Percentiles rank a stretch among this genome's conserved stretches.
phyloP scores from a whole-genome alignment of 2,797 vertebrate genomes.

The Pygocentrus nattereri region DNA sequence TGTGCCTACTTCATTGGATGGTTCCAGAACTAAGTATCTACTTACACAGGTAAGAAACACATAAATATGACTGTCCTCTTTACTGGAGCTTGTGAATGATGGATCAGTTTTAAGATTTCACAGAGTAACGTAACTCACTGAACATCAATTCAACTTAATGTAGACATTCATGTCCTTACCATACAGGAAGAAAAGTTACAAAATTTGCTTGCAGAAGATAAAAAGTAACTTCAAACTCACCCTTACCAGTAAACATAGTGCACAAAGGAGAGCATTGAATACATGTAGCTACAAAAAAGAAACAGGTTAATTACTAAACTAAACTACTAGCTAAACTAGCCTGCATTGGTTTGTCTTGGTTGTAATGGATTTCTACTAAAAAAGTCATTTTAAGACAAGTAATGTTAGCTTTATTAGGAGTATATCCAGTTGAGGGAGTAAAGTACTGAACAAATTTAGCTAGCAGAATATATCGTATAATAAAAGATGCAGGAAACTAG shows the following conservation, averaged over 20 bases:
- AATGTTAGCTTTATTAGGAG: not conserved
- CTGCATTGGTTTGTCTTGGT: no score
- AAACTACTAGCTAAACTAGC: no score
- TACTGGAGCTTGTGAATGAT: not conserved
- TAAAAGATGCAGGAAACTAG: not conserved
- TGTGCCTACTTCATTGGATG: slow-evolving; percentile 84
- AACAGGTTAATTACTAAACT: no score
- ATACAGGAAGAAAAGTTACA: not conserved
- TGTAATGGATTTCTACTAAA: not conserved
- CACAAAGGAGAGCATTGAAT: no score
- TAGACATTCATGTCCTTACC: not conserved
- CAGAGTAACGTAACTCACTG: not conserved
- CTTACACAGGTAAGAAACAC: slow-evolving; percentile 9
- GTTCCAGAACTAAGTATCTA: slow-evolving; percentile 76
- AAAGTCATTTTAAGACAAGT: not conserved
- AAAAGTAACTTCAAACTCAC: no score
- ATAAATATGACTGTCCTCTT: not conserved
- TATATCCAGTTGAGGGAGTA: not conserved
- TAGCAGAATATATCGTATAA: not conserved
- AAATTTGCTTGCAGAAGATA: no score
- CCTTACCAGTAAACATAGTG: no score
- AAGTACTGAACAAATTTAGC: not conserved
- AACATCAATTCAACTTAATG: no score
- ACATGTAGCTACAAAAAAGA: no score
- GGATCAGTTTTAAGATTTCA: not conserved